phyloP scores from a whole-genome alignment of 2,888 invertebrate species.

The Coelinius sp. region DNA sequence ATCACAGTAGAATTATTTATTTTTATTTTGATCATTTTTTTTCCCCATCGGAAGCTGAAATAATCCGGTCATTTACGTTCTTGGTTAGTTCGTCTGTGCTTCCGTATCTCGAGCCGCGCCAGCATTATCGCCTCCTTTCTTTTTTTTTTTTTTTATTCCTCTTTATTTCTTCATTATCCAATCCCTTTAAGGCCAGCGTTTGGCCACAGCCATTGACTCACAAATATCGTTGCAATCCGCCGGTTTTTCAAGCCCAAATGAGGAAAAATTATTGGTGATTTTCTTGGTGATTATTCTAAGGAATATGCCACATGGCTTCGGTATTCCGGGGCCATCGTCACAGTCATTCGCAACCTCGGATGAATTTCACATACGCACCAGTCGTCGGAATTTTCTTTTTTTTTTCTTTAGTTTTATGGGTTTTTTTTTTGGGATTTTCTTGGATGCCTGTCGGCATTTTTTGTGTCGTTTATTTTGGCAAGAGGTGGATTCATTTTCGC shows the following conservation, averaged over 20 bases:
- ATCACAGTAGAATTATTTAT: not conserved
- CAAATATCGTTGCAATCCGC: not conserved
- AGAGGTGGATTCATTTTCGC: not conserved
- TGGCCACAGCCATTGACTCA: constrained; percentile 11
- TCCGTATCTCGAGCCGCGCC: constrained; percentile 23
- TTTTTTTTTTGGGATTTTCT: not conserved
- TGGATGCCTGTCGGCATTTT: not conserved
- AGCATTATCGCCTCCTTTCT: constrained; percentile 5
- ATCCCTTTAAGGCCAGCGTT: constrained; percentile 24
- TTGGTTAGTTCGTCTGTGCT: constrained; percentile 37
- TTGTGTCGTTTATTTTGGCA: constrained; percentile 9
- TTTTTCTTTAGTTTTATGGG: not conserved
- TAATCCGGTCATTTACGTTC: not conserved
- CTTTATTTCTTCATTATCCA: constrained; percentile 10
- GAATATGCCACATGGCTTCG: constrained; percentile 46
- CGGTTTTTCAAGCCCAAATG: not conserved
- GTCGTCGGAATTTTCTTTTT: not conserved
- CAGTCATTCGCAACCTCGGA: constrained; percentile 44
- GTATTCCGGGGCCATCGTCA: constrained; percentile 26
- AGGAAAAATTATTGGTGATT: not conserved
- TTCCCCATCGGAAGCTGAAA: not conserved
- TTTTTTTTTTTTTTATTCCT: not conserved
- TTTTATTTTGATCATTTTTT: not conserved
- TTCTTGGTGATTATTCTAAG: constrained; percentile 29
- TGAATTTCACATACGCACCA: not conserved